Percentiles rank a stretch among this genome's conserved stretches.
These are phyloP conservation scores for Drosophila histrio DNA, from an alignment of 2,888 invertebrate genomes.

Conservation along the genomic window DNA sequence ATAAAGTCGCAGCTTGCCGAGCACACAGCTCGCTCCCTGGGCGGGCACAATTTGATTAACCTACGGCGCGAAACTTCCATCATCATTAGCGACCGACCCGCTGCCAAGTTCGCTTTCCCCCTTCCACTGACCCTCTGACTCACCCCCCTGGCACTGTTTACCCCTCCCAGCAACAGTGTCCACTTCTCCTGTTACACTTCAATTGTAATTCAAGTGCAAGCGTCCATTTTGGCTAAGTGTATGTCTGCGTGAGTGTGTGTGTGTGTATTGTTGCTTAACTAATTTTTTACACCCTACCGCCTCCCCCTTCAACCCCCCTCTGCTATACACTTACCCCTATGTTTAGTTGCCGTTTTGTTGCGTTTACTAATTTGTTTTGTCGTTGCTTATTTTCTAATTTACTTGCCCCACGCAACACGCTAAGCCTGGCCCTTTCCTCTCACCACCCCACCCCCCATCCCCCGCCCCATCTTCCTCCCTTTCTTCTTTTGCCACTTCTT, in stretches of 20 bases:
- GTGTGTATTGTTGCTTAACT: conserved; percentile 34
- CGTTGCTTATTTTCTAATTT: conserved; percentile 69
- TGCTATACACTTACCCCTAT: not conserved
- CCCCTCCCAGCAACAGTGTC: conserved; percentile 17
- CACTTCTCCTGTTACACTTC: conserved; percentile 70
- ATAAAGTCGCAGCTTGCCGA: conserved; percentile 42
- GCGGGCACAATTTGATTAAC: conserved; percentile 70
- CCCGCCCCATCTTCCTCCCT: not conserved
- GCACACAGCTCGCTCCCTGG: conserved; percentile 22
- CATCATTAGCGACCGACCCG: conserved; percentile 69
- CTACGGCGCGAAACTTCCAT: conserved; percentile 65
- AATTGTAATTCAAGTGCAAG: conserved; percentile 64
- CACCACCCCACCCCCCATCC: not conserved
- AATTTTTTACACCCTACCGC: conserved; percentile 56
- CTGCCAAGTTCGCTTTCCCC: conserved; percentile 12
- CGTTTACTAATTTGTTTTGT: conserved; percentile 51
- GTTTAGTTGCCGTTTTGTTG: conserved; percentile 4
- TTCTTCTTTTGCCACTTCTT: not conserved
- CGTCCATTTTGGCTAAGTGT: conserved; percentile 35
- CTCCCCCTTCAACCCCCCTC: not conserved
- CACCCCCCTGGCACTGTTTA: not conserved
- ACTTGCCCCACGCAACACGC: not conserved
- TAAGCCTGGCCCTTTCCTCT: not conserved
- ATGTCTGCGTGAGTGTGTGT: not conserved
- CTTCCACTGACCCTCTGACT: not conserved